These are phyloP conservation scores for Ceratosolen solmsi DNA, from an alignment of 1,140 invertebrate species.

Conservation along the genomic window DNA sequence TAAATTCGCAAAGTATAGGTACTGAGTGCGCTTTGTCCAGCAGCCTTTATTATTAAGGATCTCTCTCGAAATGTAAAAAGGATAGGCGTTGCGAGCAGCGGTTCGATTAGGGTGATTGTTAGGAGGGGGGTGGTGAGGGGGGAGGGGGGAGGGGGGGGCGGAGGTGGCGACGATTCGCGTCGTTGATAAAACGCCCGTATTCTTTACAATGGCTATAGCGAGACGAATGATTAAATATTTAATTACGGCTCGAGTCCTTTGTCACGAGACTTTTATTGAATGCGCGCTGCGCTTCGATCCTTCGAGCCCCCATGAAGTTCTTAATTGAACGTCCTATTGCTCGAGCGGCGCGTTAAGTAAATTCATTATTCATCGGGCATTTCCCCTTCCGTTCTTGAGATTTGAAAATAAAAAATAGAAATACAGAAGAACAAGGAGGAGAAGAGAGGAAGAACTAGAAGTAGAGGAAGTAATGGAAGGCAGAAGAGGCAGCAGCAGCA, in stretches of 20 bases:
- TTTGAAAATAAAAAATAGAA: not conserved
- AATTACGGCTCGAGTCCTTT: conserved; percentile 21
- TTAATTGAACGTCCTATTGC: conserved; percentile 5
- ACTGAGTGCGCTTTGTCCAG: no score
- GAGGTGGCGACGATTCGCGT: no score
- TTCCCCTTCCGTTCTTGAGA: not conserved
- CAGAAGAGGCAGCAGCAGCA: not conserved
- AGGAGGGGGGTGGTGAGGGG: no score
- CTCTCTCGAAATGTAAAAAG: no score
- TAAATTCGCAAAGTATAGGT: no score
- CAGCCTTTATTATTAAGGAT: no score
- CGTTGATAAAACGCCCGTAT: conserved; percentile 5
- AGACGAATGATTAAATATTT: conserved; percentile 38
- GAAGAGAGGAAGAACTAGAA: not conserved
- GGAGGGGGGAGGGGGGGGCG: no score
- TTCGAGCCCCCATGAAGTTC: not conserved
- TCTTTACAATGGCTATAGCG: not conserved
- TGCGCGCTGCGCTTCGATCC: not conserved
- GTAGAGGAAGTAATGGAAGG: not conserved
- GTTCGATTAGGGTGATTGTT: no score
- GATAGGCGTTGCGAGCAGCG: no score
- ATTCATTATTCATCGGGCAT: conserved; percentile 23
- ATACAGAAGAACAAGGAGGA: no score
- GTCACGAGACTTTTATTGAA: not conserved
- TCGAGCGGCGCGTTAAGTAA: not conserved